A percentile compares a stretch with the other conserved stretches of the same genome.
Evolutionary conservation across 2,113 vertebrate genomes (phyloP).

Genomic region (Etia nguti): DNA sequence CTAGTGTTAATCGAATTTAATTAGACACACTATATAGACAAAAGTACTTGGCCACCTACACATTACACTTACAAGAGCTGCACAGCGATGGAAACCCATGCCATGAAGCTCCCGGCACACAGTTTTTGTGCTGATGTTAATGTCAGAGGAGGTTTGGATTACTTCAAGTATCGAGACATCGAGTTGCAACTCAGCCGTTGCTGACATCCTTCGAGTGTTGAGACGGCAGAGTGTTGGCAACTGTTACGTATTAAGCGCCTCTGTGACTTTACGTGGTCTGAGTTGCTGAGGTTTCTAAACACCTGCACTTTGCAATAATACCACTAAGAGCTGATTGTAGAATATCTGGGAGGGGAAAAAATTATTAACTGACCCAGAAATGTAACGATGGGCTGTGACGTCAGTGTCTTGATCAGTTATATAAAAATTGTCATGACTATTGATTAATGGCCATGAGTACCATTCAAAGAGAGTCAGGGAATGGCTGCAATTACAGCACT

Average conservation of each 20-base stretch:
- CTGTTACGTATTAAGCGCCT: background rate
- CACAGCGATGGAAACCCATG: background rate
- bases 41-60: background rate
- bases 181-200: fast-evolving
- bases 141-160: background rate
- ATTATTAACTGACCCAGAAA: background rate
- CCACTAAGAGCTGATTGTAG: background rate
- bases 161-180: background rate
- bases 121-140: background rate
- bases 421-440: background rate
- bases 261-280: background rate
- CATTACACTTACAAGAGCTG: background rate
- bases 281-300: background rate
- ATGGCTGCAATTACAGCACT: background rate
- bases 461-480: background rate
- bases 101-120: background rate
- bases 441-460: background rate
- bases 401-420: background rate
- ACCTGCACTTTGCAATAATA: background rate
- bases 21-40: background rate
- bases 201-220: background rate
- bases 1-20: background rate
- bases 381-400: fast-evolving
- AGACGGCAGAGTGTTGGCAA: background rate
- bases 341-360: background rate